Evolutionary conservation across 1,140 invertebrate genomes (phyloP).

Genomic region (Solen grandis): DNA sequence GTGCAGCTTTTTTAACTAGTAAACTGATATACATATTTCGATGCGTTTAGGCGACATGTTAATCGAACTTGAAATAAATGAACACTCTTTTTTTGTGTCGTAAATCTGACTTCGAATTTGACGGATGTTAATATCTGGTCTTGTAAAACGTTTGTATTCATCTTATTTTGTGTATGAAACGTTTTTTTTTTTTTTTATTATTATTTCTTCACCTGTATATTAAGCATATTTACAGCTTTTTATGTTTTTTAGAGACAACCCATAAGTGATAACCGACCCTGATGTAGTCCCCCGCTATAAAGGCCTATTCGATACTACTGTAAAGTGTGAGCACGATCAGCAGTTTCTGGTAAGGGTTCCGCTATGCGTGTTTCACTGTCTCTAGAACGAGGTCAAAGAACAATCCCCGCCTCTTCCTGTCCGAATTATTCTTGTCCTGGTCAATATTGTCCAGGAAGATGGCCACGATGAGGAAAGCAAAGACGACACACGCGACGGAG

Average conservation of each 20-base stretch:
- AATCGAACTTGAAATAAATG: too few relatives aligned
- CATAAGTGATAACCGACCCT: constrained; percentile 91
- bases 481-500: constrained; percentile 91
- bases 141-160: too few relatives aligned
- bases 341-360: constrained; percentile 89
- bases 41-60: too few relatives aligned
- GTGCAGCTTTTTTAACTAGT: too few relatives aligned
- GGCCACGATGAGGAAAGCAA: constrained; percentile 92
- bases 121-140: too few relatives aligned
- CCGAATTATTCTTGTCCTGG: constrained; percentile 64
- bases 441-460: constrained; percentile 89
- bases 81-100: too few relatives aligned
- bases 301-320: constrained; percentile 98
- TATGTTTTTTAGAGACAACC: neutral
- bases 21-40: too few relatives aligned
- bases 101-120: too few relatives aligned
- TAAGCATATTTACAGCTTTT: too few relatives aligned
- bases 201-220: too few relatives aligned
- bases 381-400: constrained; percentile 89
- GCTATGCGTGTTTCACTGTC: constrained; percentile 93
- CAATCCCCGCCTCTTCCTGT: constrained; percentile 47
- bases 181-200: too few relatives aligned
- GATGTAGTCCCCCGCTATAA: constrained; percentile 96
- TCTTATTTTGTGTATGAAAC: too few relatives aligned
- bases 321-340: constrained; percentile 97